Conservation (phyloP, 1,140 invertebrate species). For the Heterodera carotae region DNA sequence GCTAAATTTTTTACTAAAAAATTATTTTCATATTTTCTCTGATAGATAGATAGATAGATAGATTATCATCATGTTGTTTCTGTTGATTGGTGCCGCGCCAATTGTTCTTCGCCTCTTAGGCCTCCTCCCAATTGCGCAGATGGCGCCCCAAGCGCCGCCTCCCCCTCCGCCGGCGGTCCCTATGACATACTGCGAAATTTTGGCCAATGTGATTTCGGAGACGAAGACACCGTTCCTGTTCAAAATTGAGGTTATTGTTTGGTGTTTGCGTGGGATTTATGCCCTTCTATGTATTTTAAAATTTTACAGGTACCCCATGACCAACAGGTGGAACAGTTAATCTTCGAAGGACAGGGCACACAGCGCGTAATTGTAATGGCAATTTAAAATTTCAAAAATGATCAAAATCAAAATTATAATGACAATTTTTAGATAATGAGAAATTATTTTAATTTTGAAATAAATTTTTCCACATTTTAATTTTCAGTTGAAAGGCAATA, state of each 20-base stretch:
- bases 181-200: not conserved
- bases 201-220: not conserved
- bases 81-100: no score
- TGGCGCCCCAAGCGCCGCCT: not conserved
- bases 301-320: not conserved
- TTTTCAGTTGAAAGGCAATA: not conserved
- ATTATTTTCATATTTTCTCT: no score
- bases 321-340: not conserved
- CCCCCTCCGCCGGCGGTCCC: not conserved
- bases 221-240: not conserved
- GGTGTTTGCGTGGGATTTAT: no score
- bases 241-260: not conserved
- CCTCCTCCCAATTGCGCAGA: not conserved
- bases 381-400: not conserved
- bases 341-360: not conserved
- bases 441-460: no score
- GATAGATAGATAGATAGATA: no score
- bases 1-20: no score
- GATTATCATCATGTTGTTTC: no score
- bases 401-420: no score
- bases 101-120: not conserved
- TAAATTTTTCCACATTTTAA: not conserved
- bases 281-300: not conserved
- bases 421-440: no score
- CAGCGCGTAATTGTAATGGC: not conserved